Evolutionary conservation across 2,113 vertebrate genomes (phyloP), one percentile per base, ranked within the genome.

Genomic region (Clinocottus analis): DNA sequence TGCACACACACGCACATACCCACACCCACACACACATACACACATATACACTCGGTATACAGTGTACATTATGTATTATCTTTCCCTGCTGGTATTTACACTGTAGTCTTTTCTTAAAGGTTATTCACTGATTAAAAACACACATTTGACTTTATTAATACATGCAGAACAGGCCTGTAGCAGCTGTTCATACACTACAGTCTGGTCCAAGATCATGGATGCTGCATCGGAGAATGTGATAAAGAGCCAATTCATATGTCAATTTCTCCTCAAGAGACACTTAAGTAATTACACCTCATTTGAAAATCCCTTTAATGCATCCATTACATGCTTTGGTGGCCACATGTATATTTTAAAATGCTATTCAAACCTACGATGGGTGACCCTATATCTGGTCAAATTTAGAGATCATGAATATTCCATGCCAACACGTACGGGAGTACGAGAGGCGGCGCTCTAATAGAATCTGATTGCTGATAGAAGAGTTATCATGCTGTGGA

Each of bases 391-490:
- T 83, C 76, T 33, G 72, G 76, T 86, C 62, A 72, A 47, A 87
- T 86, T 72, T 75, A 86, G 58, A 75, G 53, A 64, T 79, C 63
- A 84, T 84, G 82, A 90, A 90, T 89, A 89, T 87, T 89, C 64
- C 5, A 84, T 77, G 68, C 16, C 45, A 35, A 66, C n/a, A n/a
- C 11, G 27, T 81, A 79, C 67, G 61, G 8, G 31, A 75, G 51
- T 33, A n/a, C n/a, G 74, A 59, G 12, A 51, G 72, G 64, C 11
- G 37, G 33, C 43, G 33, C 47, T 66, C 47, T 81, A 75, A 79
- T 84, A 56, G 77, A 84, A 79, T 87, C 66, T 61, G 76, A 90
- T 47, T 65, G 66, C 66, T 61, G 76, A 90, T 47, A 62, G 66
- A 53, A 64, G 85, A 82, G 83, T 83, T 83, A 69, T 71, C 69